Evolutionary conservation across 2,888 invertebrate genomes (phyloP), one percentile per base, ranked within the genome.

Genomic region (Lithosia quadra): DNA sequence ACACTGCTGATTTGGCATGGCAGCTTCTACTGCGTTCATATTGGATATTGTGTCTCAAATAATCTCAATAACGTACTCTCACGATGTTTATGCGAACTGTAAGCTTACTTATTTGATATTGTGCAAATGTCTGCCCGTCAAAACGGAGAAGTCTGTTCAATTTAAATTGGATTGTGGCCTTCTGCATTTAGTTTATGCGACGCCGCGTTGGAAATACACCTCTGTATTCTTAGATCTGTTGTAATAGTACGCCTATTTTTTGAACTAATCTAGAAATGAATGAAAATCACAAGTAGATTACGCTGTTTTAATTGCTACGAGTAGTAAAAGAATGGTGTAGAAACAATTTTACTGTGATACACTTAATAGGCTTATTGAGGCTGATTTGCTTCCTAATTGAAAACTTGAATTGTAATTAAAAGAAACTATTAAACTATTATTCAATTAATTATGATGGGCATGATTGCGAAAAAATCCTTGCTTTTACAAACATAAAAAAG

Each of bases 81-180:
- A 58, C 43, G 68, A 33, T 62, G 59, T 39, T n/a, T 57, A 62
- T 67, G 57, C 58, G 65, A 71, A 63, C 68, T 71, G 55, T 60
- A 71, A 69, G 60, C 53, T 21, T 65, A 34, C 55, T 36, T 67
- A 63, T 73, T 71, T 72, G 61, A 73, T 68, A 43, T 74, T 72
- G 70, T 75, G 77, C 69, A 76, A 79, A 74, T 65, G 60, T 72
- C 63, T 73, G 57, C 28, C 63, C 57, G 33, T 57, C 64, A 66
- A 63, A 63, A 67, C 22, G n/a, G 60, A 61, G 65, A 68, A 18
- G 22, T 72, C 59, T 67, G 58, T 64, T 65, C 56, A 66, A 43
- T 78, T 71, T 73, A 72, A 72, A 72, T 69, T 72, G 21, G 59
- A 71, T 13, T 68, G n/a, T 69, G 61, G 28, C 70, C 71, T 78